These are phyloP conservation scores for Galbula dea DNA, from an alignment of 2,113 vertebrate genomes.

Conservation along the genomic window DNA sequence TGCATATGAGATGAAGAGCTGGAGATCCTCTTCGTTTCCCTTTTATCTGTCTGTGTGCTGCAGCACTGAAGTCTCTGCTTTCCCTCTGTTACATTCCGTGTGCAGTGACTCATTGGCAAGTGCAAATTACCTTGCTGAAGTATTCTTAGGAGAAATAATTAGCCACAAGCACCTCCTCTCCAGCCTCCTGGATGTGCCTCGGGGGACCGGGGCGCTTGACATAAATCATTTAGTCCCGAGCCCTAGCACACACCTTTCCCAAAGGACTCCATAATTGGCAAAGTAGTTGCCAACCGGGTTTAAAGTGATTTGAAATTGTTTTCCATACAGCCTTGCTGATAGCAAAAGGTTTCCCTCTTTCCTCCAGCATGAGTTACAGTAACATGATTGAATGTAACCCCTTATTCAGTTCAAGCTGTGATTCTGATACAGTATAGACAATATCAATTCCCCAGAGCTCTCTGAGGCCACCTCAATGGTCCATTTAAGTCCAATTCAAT, in stretches of 20 bases:
- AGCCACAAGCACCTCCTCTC: slow-evolving; percentile 75
- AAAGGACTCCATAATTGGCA: slow-evolving; percentile 80
- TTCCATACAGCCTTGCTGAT: slow-evolving; percentile 81
- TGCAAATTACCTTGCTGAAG: slow-evolving; percentile 78
- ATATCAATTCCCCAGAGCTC: slow-evolving; percentile 80
- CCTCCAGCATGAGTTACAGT: slow-evolving; percentile 82
- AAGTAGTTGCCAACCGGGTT: slow-evolving; percentile 83
- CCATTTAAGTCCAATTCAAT: slow-evolving; percentile 86
- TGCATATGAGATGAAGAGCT: slow-evolving; percentile 53
- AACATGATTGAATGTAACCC: slow-evolving; percentile 84
- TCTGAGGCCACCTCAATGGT: slow-evolving; percentile 80
- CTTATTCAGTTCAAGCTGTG: slow-evolving; percentile 84
- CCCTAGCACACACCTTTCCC: slow-evolving; percentile 77
- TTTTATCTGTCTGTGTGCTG: slow-evolving; percentile 56
- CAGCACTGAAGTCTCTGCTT: slow-evolving; percentile 59
- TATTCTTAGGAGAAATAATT: slow-evolving; percentile 86
- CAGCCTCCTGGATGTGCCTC: slow-evolving; percentile 70
- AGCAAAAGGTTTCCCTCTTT: slow-evolving; percentile 81
- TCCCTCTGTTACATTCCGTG: slow-evolving; percentile 60
- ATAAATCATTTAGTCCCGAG: slow-evolving; percentile 83
- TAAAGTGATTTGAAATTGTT: slow-evolving; percentile 86
- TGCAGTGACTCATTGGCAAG: slow-evolving; percentile 77
- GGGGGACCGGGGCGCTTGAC: slow-evolving; percentile 74
- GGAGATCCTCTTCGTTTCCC: slow-evolving; percentile 13
- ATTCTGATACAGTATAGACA: slow-evolving; percentile 84